Percentiles rank a stretch among this genome's conserved stretches.
These are phyloP conservation scores for Zosterops hypoxanthus DNA, from an alignment of 2,113 vertebrate species.

Conservation along the genomic window DNA sequence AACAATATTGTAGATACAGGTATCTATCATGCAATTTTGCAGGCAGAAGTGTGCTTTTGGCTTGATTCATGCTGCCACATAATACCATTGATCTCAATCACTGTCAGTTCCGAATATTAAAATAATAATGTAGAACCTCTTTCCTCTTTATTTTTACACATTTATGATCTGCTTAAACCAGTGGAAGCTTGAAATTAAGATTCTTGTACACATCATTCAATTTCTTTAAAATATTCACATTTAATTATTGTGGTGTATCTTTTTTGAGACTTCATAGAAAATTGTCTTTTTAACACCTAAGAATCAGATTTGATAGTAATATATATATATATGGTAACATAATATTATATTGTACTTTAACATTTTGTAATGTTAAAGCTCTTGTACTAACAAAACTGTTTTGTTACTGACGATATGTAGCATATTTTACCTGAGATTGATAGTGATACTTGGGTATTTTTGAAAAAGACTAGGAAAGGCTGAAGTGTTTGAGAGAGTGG, in stretches of 20 bases:
- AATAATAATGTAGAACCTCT: conserved; percentile 30
- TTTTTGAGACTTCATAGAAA: neutral
- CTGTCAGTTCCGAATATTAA: conserved; percentile 35
- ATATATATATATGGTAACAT: neutral
- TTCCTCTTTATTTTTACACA: neutral
- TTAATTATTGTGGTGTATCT: neutral
- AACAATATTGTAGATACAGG: neutral
- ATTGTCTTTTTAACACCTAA: neutral
- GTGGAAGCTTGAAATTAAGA: neutral
- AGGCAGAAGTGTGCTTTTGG: neutral
- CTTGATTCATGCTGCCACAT: conserved; percentile 37
- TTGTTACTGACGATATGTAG: neutral
- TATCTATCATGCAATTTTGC: neutral
- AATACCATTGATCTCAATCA: conserved; percentile 55
- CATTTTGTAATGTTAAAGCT: neutral
- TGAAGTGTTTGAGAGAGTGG: neutral
- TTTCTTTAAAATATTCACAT: conserved; percentile 10
- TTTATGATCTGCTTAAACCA: conserved; percentile 8
- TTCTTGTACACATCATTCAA: neutral
- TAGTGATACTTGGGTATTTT: neutral
- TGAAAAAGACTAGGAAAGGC: neutral
- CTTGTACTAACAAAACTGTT: neutral
- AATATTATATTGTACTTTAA: neutral
- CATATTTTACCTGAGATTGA: neutral
- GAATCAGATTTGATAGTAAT: neutral